A percentile compares a stretch with the other conserved stretches of the same genome.
Conservation (phyloP, 2,888 invertebrate species). For the Lucinisca nassula region DNA sequence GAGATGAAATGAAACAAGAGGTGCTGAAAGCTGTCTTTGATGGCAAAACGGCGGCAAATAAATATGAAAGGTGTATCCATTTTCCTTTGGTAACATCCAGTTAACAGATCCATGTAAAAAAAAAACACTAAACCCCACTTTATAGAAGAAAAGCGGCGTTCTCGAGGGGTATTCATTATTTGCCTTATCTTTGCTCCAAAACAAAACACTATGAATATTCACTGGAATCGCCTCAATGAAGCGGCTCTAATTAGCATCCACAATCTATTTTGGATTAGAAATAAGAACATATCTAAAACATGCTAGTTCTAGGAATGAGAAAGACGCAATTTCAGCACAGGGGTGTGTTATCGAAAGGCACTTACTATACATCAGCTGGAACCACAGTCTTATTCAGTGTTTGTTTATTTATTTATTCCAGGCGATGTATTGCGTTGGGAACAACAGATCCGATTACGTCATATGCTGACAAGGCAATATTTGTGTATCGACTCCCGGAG, state of each 20-base stretch:
- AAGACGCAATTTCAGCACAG: too few relatives aligned
- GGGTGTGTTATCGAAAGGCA: too few relatives aligned
- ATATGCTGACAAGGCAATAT: constrained; percentile 87
- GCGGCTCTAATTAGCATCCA: not conserved
- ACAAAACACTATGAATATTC: not conserved
- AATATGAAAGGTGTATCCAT: too few relatives aligned
- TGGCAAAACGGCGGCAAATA: too few relatives aligned
- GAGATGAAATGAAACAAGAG: too few relatives aligned
- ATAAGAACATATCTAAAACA: not conserved
- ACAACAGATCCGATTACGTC: constrained; percentile 87
- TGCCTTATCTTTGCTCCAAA: not conserved
- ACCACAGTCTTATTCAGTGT: too few relatives aligned
- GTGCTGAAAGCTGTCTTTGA: too few relatives aligned
- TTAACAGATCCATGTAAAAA: not conserved
- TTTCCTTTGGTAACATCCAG: not conserved
- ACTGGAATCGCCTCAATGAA: not conserved
- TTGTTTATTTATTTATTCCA: constrained; percentile 55
- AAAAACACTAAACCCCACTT: not conserved
- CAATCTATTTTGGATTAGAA: not conserved
- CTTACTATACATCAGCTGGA: too few relatives aligned
- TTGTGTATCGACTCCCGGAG: constrained; percentile 85
- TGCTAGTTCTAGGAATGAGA: too few relatives aligned
- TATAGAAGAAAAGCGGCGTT: not conserved
- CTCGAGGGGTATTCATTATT: not conserved
- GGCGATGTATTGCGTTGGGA: constrained; percentile 87